These are phyloP conservation scores for Goniozus legneri DNA, from an alignment of 1,140 invertebrate genomes.

Conservation along the genomic window DNA sequence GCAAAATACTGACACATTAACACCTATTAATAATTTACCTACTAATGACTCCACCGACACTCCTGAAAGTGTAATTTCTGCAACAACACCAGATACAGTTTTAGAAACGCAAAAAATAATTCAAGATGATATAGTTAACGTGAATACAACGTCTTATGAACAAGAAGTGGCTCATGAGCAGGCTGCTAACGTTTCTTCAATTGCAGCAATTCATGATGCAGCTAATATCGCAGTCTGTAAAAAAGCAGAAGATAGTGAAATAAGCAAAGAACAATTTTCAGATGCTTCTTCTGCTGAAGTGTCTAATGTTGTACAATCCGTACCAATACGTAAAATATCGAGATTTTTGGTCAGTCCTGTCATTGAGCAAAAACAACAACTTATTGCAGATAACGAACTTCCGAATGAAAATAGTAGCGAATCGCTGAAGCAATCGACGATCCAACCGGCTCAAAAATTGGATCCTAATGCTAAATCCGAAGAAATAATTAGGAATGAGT, in stretches of 20 bases:
- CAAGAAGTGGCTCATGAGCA: neutral
- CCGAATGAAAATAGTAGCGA: too few species aligned
- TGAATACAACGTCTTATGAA: neutral
- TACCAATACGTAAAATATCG: conserved; percentile 68
- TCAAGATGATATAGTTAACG: conserved; percentile 18
- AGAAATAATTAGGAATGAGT: conserved; percentile 15
- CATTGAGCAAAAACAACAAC: conserved; percentile 50
- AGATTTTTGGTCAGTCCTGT: conserved; percentile 78
- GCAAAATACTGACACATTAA: conserved; percentile 49
- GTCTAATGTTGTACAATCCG: conserved; percentile 22
- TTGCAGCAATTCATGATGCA: conserved; percentile 13
- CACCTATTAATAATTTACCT: conserved; percentile 45
- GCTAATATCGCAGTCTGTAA: conserved; percentile 7
- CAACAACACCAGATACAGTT: conserved; percentile 19
- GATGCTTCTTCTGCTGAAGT: conserved; percentile 17
- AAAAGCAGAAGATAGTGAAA: conserved; percentile 17
- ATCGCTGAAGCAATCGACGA: too few species aligned
- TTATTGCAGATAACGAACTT: too few species aligned
- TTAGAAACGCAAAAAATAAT: conserved; percentile 14
- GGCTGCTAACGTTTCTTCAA: neutral
- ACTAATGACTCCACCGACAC: conserved; percentile 38
- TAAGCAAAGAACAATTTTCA: conserved; percentile 2
- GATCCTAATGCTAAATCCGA: too few species aligned
- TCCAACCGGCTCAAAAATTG: too few species aligned
- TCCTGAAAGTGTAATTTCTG: conserved; percentile 30